phyloP scores from a whole-genome alignment of 2,888 invertebrate species.

The Bruchidius siliquastri region DNA sequence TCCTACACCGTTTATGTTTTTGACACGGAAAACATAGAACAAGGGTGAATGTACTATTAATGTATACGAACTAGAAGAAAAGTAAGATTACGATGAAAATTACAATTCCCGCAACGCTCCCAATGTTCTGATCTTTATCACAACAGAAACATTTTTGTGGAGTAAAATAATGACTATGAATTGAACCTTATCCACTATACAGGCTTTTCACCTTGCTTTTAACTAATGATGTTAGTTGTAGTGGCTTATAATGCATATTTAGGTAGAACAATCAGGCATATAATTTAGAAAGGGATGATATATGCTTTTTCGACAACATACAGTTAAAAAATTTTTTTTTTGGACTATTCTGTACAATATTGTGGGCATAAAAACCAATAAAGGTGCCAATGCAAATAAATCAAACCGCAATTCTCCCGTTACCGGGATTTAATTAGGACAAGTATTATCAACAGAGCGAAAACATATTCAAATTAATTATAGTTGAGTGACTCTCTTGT shows the following conservation, averaged over 20 bases:
- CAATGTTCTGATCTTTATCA: not conserved
- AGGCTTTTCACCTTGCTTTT: too few relatives aligned
- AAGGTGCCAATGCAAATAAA: not conserved
- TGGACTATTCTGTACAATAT: too few relatives aligned
- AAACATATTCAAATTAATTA: not conserved
- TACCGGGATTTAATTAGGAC: not conserved
- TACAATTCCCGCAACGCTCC: not conserved
- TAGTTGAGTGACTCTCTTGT: not conserved
- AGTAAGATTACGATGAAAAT: not conserved
- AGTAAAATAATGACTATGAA: too few relatives aligned
- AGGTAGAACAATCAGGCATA: too few relatives aligned
- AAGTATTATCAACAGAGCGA: not conserved
- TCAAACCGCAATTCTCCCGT: not conserved
- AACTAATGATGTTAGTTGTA: too few relatives aligned
- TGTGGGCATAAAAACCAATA: not conserved
- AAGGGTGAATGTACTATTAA: not conserved
- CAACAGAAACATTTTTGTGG: not conserved
- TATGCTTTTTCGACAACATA: too few relatives aligned
- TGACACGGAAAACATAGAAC: not conserved
- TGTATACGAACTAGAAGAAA: not conserved
- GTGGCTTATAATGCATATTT: too few relatives aligned
- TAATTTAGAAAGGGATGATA: too few relatives aligned
- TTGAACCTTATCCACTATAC: too few relatives aligned
- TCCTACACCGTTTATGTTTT: not conserved
- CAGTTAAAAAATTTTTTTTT: too few relatives aligned